phyloP scores from a whole-genome alignment of 2,113 vertebrate species.

The Crotalus viridis region DNA sequence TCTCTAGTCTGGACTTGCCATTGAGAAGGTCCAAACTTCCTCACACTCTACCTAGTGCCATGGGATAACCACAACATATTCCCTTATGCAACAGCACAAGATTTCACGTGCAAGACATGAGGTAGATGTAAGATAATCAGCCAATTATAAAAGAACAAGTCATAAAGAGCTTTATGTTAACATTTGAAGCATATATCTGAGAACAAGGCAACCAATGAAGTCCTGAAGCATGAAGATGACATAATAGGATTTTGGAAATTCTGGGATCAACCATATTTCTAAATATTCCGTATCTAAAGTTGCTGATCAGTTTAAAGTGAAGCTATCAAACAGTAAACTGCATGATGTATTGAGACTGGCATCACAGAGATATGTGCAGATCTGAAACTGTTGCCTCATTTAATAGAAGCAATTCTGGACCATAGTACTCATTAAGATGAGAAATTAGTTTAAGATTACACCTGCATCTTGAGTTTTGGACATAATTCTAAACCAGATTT shows the following conservation, averaged over 20 bases:
- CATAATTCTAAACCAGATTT: neutral
- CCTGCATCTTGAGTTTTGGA: neutral
- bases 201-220: neutral
- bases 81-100: neutral
- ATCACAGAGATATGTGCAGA: neutral
- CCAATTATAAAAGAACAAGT: neutral
- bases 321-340: neutral
- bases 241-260: neutral
- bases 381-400: neutral
- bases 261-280: neutral
- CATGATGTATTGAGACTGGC: neutral
- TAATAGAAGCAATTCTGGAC: neutral
- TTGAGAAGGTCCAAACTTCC: neutral
- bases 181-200: neutral
- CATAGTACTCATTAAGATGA: neutral
- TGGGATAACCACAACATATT: neutral
- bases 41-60: neutral
- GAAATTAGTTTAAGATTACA: neutral
- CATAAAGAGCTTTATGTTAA: neutral
- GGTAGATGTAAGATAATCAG: neutral
- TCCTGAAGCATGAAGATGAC: neutral
- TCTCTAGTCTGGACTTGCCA: neutral
- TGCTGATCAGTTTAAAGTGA: neutral
- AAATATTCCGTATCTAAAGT: neutral
- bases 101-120: neutral